Base-by-base conservation (phyloP, 2,113 vertebrate species). In the Canis aureus region DNA sequence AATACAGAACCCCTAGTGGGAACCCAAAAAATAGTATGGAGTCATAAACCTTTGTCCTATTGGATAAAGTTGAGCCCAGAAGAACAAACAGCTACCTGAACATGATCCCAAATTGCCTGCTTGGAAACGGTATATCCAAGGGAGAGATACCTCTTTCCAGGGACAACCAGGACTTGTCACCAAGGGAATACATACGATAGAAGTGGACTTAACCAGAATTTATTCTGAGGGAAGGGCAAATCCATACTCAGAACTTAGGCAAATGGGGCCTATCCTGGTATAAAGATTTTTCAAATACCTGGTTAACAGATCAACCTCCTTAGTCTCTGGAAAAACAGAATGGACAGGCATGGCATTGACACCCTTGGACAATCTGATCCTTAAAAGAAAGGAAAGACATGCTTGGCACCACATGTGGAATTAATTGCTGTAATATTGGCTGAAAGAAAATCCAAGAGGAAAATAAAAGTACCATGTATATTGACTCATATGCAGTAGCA, bases 151-250 rank as follows among this genome's bases (percentile, higher is more conserved):
- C 13, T 67, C 66, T 32, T 67, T 67, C 66, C 29, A 67, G 66
- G 32, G 67, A 9, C 32, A 69, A 69, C 32, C 67, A 69, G 32
- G 16, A 69, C 32, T 69, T 17, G 32, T n/a, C 32, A 69, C 16
- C 0, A 3, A n/a, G 67, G 67, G n/a, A 3, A n/a, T n/a, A 69
- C 1, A 9, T 69, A n/a, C 8, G 32, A 69, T 3, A 8, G 67
- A 69, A 69, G n/a, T 1, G 19, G 32, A 19, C 32, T 69, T 69
- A 32, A 32, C 32, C 16, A 69, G 67, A 69, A 69, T 69, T n/a
- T 69, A 69, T 19, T 69, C 67, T 32, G 3, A 69, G 32, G 66
- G 32, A n/a, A 67, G 16, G 32, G 32, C 67, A 69, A 69, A 69
- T 69, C 16, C 67, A 69, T n/a, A n/a, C 32, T n/a, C 16, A 2